Conservation (phyloP, 2,888 invertebrate genomes). For the Microplitis deprimator region DNA sequence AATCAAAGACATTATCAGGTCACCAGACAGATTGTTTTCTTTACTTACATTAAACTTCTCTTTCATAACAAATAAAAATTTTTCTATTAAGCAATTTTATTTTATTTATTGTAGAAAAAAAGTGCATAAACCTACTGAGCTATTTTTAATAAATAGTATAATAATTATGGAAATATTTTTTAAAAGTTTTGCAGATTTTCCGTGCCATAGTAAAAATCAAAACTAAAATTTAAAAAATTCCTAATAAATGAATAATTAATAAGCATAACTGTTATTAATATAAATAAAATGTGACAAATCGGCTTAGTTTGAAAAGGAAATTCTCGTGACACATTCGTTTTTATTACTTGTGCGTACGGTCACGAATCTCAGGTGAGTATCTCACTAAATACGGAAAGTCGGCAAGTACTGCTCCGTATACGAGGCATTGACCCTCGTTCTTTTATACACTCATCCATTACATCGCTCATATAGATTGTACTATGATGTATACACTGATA, state of each 20-base stretch:
- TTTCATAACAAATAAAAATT: not conserved
- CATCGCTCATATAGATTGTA: not conserved
- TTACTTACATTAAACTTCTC: not conserved
- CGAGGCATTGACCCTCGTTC: constrained; percentile 68
- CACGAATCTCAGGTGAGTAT: constrained; percentile 62
- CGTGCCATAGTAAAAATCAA: too few relatives aligned
- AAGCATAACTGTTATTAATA: not conserved
- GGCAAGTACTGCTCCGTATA: constrained; percentile 68
- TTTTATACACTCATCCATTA: constrained; percentile 40
- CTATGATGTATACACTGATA: not conserved
- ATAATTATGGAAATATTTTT: too few relatives aligned
- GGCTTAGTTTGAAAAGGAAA: constrained; percentile 67
- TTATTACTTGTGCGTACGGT: constrained; percentile 58
- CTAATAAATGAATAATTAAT: not conserved
- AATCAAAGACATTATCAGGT: not conserved
- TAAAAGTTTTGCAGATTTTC: too few relatives aligned
- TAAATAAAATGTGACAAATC: not conserved
- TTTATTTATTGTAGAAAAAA: too few relatives aligned
- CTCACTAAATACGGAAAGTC: constrained; percentile 61
- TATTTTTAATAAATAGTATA: too few relatives aligned
- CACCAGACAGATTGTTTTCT: not conserved
- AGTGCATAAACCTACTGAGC: too few relatives aligned
- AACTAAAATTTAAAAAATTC: too few relatives aligned
- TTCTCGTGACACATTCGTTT: constrained; percentile 70
- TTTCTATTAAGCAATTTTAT: not conserved